Percentiles rank a stretch among this genome's conserved stretches.
These are phyloP conservation scores for Anaspis maculata DNA, from an alignment of 2,888 invertebrate species.

Conservation along the genomic window DNA sequence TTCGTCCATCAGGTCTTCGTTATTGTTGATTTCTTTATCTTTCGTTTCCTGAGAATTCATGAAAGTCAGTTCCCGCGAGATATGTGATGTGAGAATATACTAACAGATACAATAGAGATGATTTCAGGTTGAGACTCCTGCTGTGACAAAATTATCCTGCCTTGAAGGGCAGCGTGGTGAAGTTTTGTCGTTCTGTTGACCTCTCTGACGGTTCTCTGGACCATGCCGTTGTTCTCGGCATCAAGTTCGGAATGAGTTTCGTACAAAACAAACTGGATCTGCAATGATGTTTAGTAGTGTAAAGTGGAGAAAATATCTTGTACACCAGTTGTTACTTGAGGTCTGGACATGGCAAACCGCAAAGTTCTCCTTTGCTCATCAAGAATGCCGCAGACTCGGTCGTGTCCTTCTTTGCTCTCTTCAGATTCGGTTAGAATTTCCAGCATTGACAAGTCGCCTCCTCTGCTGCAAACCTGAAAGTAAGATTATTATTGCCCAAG, in stretches of 20 bases:
- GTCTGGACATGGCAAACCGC: constrained; percentile 65
- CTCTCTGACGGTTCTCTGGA: constrained; percentile 56
- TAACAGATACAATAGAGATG: not conserved
- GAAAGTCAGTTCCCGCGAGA: not conserved
- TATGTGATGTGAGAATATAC: not conserved
- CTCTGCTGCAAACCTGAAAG: constrained; percentile 56
- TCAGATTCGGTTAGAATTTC: constrained; percentile 65
- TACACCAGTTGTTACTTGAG: constrained; percentile 48
- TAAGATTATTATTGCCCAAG: no score
- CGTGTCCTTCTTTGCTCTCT: constrained; percentile 52
- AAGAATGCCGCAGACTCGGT: constrained; percentile 56
- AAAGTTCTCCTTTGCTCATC: constrained; percentile 70
- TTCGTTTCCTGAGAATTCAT: not conserved
- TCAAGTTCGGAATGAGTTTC: constrained; percentile 72
- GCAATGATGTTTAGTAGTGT: no score
- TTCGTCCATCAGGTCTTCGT: constrained; percentile 18
- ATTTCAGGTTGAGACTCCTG: not conserved
- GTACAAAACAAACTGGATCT: constrained; percentile 72
- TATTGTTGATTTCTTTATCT: constrained; percentile 27
- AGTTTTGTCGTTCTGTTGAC: constrained; percentile 64
- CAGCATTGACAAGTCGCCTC: constrained; percentile 68
- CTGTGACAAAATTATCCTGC: constrained; percentile 24
- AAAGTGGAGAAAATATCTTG: constrained; percentile 1
- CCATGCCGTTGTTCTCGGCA: constrained; percentile 68
- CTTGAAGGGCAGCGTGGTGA: constrained; percentile 50